Base-by-base conservation (phyloP, 2,888 invertebrate species). In the Desoria tigrina region DNA sequence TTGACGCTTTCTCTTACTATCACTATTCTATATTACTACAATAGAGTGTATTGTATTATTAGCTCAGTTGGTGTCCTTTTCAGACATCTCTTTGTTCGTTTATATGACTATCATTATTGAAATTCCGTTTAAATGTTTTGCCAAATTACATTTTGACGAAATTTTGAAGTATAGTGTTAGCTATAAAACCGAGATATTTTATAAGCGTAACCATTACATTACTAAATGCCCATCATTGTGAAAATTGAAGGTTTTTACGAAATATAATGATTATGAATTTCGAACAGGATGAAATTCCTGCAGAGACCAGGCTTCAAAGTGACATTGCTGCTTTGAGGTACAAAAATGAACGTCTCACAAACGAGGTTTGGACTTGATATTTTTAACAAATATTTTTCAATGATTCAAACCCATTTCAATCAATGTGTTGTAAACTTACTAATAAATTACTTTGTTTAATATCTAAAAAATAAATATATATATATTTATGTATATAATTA, bases 311-410 rank as follows among this genome's bases (percentile, higher is more conserved):
- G 18, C 81, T 92, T 67, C 85, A 90, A 74, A 92, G 92, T 80
- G 92, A 92, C 80, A 81, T 92, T 74, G 92, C 92, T 21, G 92
- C 87, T 2, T 82, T 91, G 55, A 90, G 90, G 78, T 92, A 90
- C 79, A 92, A 92, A 81, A 84, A 90, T 68, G 92, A 92, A 79
- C 87, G 90, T 66, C 83, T 92, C 24, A 82, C 86, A 69, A 84
- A 86, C 58, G 92, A 92, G 84, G 88, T 91, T 80, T n/a, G n/a
- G n/a, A n/a, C n/a, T n/a, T 42, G 26, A 28, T 16, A 23, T 16
- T 45, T 32, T 50, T 51, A 37, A 58, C 16, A 58, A 39, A n/a
- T 11, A 28, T 23, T 50, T 51, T 26, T 61, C 6, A 32, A 4
- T 32, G 32, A 7, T 32, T 24, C 9, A 57, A 28, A 55, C 18